A percentile compares a stretch with the other conserved stretches of the same genome.
Evolutionary conservation across 2,888 invertebrate genomes (phyloP).

Genomic region (Scelioninae gen. 1): DNA sequence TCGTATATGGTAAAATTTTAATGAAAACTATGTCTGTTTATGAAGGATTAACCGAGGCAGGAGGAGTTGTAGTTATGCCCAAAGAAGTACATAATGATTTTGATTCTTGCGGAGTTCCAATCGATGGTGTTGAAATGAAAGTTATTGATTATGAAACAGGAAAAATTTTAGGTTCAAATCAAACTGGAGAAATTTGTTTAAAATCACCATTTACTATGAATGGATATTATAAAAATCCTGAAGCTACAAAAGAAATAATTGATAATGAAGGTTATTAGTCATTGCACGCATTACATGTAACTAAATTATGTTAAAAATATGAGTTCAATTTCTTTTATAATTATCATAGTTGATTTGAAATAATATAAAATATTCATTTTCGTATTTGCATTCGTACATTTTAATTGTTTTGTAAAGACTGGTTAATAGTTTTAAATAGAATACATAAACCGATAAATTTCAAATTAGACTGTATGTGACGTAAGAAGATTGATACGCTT

Average conservation of each 20-base stretch:
- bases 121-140: constrained; percentile 44
- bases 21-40: no score
- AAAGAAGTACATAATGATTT: neutral
- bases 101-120: neutral
- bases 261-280: neutral
- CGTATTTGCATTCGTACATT: neutral
- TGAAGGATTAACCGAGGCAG: neutral
- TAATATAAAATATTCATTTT: neutral
- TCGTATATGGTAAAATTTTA: no score
- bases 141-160: constrained; percentile 42
- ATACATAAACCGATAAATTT: constrained; percentile 32
- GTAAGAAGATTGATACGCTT: constrained; percentile 31
- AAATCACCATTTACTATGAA: constrained; percentile 42
- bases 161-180: constrained; percentile 44
- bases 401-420: constrained; percentile 7
- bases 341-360: no score
- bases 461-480: constrained; percentile 31
- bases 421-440: constrained; percentile 31
- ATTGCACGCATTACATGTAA: no score
- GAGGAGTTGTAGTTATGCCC: neutral
- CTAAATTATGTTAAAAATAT: no score
- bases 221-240: constrained; percentile 55
- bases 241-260: constrained; percentile 53
- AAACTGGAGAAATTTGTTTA: constrained; percentile 58
- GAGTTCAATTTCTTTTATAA: no score